Conservation (phyloP, 2,888 invertebrate species). For the Xylocampa areola region DNA sequence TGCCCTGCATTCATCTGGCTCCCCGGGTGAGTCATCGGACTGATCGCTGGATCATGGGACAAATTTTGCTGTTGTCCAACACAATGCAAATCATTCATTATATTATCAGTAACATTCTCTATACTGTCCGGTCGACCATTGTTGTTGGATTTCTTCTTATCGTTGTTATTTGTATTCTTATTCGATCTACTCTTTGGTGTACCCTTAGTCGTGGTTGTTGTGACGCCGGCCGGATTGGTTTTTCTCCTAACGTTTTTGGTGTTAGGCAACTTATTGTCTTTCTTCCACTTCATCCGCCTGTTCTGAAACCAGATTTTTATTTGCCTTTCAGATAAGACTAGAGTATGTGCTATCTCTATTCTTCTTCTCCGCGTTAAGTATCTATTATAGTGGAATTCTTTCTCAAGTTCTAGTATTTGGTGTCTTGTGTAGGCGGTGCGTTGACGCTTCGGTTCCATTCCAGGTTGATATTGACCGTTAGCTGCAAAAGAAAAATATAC, state of each 20-base stretch:
- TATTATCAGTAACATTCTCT: slow-evolving; percentile 91
- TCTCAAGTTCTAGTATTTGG: slow-evolving; percentile 99
- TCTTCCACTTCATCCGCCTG: slow-evolving; percentile 94
- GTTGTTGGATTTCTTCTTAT: slow-evolving; percentile 88
- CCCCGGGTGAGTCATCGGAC: slow-evolving; percentile 86
- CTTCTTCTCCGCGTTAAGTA: slow-evolving; percentile 98
- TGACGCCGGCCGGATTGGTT: slow-evolving; percentile 93
- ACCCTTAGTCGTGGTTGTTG: slow-evolving; percentile 89
- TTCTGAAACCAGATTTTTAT: slow-evolving; percentile 97
- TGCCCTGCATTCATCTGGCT: slow-evolving; percentile 87
- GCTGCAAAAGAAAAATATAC: slow-evolving; percentile 91
- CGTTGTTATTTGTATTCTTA: slow-evolving; percentile 89
- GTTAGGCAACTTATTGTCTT: slow-evolving; percentile 96
- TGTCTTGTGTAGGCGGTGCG: slow-evolving; percentile 99
- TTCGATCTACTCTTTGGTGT: slow-evolving; percentile 92
- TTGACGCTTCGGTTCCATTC: slow-evolving; percentile 98
- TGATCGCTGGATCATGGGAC: slow-evolving; percentile 86
- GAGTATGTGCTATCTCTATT: slow-evolving; percentile 99
- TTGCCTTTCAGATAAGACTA: slow-evolving; percentile 97
- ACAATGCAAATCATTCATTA: slow-evolving; percentile 90
- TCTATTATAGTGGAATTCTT: slow-evolving; percentile 99
- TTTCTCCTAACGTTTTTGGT: slow-evolving; percentile 94
- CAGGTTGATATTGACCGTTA: slow-evolving; percentile 96
- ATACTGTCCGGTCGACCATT: slow-evolving; percentile 91
- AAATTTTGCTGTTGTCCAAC: slow-evolving; percentile 86